Conservation (phyloP, 2,113 vertebrate genomes). For the Gymnocephalus cernua region DNA sequence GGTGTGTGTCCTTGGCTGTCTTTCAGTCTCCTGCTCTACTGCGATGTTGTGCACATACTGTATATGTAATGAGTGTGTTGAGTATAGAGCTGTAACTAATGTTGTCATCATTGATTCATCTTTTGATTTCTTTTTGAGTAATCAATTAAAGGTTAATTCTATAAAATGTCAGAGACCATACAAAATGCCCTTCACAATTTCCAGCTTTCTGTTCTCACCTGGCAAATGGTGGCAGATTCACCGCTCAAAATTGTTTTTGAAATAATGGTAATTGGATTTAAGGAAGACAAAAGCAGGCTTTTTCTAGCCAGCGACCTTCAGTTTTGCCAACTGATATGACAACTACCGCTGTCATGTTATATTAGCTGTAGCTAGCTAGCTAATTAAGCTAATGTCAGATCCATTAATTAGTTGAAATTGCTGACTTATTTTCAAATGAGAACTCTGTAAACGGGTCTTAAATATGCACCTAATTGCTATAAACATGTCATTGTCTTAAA, state of each 20-base stretch:
- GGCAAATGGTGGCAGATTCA: background rate
- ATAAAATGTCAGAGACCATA: background rate
- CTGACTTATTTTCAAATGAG: background rate
- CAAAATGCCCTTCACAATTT: background rate
- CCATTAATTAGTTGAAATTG: background rate
- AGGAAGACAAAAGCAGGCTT: background rate
- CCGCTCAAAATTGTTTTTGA: background rate
- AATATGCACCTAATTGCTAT: background rate
- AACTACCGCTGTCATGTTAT: background rate
- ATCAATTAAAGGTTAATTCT: background rate
- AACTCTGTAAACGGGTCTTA: background rate
- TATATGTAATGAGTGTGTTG: background rate
- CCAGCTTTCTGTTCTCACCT: background rate
- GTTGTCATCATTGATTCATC: background rate
- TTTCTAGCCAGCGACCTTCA: background rate
- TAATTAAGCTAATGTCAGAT: background rate
- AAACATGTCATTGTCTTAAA: background rate
- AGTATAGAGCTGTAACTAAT: background rate
- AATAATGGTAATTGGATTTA: background rate
- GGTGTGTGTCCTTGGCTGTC: conserved; percentile 15
- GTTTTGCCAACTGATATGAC: background rate
- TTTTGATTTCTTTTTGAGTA: background rate
- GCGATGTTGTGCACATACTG: background rate
- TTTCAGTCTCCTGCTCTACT: background rate
- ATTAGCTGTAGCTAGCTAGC: background rate